phyloP scores from a whole-genome alignment of 2,113 vertebrate genomes.

The Rhegmatorhina hoffmannsi region DNA sequence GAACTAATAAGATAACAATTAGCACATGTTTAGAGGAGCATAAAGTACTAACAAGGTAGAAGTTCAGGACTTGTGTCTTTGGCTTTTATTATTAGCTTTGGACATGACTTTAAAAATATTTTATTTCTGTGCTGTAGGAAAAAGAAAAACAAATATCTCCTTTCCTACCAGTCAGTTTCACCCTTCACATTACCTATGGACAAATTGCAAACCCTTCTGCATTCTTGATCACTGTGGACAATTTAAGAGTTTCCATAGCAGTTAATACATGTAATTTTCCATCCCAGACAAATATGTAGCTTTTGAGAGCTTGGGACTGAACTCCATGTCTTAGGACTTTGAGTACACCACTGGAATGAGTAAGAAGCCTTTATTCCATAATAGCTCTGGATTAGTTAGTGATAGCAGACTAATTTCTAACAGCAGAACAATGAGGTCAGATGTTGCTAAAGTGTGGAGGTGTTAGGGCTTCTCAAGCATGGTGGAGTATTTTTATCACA shows the following conservation, averaged over 20 bases:
- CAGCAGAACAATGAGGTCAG: background rate
- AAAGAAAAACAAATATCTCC: background rate
- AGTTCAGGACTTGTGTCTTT: background rate
- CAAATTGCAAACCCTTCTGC: background rate
- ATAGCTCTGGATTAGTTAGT: background rate
- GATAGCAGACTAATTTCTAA: background rate
- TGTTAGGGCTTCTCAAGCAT: background rate
- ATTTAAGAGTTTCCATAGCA: background rate
- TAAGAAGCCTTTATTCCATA: background rate
- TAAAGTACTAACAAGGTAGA: background rate
- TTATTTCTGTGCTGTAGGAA: background rate
- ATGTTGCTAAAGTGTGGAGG: background rate
- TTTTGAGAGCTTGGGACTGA: background rate
- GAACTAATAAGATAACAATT: background rate
- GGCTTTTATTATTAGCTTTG: background rate
- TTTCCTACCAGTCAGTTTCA: background rate
- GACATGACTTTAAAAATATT: background rate
- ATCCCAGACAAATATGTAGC: background rate
- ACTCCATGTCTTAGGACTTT: background rate
- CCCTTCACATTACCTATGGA: background rate
- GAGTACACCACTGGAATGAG: background rate
- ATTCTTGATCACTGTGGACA: background rate
- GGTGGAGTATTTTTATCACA: background rate
- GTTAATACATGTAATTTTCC: background rate
- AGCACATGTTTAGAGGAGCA: background rate